A percentile compares a stretch with the other conserved stretches of the same genome.
Conservation (phyloP, 1,140 invertebrate species). For the Pseudomyrmex cubaensis region DNA sequence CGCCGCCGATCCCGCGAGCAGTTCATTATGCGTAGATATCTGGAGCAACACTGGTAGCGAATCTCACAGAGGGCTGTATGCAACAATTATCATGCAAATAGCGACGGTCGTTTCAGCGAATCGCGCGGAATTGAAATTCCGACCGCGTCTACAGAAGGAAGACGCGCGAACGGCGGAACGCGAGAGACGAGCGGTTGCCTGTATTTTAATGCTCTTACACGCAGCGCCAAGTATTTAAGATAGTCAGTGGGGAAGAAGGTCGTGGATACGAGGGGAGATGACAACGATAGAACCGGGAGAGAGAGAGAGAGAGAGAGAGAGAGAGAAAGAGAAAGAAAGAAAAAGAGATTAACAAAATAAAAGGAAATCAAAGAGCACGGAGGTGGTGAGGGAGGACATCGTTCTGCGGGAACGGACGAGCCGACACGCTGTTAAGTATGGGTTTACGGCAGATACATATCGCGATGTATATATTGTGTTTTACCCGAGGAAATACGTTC, state of each 20-base stretch:
- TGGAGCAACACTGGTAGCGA: constrained; percentile 55
- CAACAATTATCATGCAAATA: constrained; percentile 75
- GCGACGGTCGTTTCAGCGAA: constrained; percentile 58
- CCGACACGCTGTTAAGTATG: constrained; percentile 75
- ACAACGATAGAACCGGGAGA: constrained; percentile 18
- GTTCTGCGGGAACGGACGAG: constrained; percentile 59
- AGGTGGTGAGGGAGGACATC: constrained; percentile 22
- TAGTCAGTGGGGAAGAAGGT: constrained; percentile 45
- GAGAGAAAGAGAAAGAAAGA: constrained; percentile 3
- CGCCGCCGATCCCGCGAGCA: background rate
- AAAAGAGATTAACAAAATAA: constrained; percentile 47
- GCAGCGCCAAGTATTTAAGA: constrained; percentile 36
- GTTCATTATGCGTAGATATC: constrained; percentile 58
- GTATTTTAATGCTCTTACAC: constrained; percentile 70
- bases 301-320: background rate
- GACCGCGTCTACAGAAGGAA: constrained; percentile 30
- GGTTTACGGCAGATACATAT: constrained; percentile 75
- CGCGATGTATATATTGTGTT: constrained; percentile 73
- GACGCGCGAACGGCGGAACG: constrained; percentile 49
- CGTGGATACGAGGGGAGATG: constrained; percentile 32
- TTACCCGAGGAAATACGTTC: constrained; percentile 63
- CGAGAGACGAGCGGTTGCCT: constrained; percentile 48
- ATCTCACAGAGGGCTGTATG: constrained; percentile 35
- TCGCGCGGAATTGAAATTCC: constrained; percentile 72
- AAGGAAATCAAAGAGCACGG: constrained; percentile 40